Conservation (phyloP, 2,888 invertebrate genomes). For the Trileptium ribeirensis region DNA sequence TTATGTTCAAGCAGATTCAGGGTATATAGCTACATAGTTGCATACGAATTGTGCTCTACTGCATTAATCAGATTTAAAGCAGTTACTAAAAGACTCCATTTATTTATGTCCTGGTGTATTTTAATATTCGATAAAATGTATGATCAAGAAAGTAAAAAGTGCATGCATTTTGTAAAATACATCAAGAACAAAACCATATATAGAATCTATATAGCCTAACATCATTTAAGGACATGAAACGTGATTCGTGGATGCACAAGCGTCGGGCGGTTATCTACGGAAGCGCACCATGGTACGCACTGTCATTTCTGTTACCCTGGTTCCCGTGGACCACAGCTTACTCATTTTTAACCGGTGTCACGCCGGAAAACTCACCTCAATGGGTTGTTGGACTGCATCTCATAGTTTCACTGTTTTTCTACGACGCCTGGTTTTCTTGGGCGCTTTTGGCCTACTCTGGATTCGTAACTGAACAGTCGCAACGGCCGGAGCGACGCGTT, state of each 20-base stretch:
- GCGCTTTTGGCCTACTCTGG: slow-evolving; percentile 52
- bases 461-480: slow-evolving; percentile 52
- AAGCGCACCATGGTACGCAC: slow-evolving; percentile 52
- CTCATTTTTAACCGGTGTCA: slow-evolving; percentile 30
- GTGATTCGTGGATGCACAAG: slow-evolving; percentile 46
- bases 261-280: slow-evolving; percentile 52
- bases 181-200: too few species aligned
- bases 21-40: too few species aligned
- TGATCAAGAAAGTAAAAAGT: too few species aligned
- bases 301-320: slow-evolving; percentile 53
- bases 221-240: neutral
- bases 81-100: too few species aligned
- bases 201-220: too few species aligned
- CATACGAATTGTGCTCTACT: too few species aligned
- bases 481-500: slow-evolving; percentile 47
- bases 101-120: too few species aligned
- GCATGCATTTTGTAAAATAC: too few species aligned
- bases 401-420: slow-evolving; percentile 52
- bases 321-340: slow-evolving; percentile 49
- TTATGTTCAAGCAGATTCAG: too few species aligned
- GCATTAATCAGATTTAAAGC: too few species aligned
- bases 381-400: slow-evolving; percentile 54
- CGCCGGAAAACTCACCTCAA: slow-evolving; percentile 33
- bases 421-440: slow-evolving; percentile 54
- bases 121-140: too few species aligned